Base-by-base conservation (phyloP, 2,113 vertebrate species). In the Muntiacus reevesi region DNA sequence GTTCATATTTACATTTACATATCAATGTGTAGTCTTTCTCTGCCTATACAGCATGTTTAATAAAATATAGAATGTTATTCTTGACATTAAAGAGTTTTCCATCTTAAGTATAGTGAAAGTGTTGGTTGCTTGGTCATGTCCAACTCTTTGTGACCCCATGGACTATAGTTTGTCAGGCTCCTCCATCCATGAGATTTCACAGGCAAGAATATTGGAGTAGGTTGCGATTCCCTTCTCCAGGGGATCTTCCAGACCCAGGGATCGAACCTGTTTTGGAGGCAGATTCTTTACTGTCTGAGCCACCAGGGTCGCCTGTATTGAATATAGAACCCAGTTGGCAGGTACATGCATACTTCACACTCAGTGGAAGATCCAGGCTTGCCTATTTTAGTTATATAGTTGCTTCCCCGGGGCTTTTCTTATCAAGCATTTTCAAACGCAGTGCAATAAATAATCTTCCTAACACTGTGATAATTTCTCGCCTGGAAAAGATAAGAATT, bases 361-460 rank as follows among this genome's bases (percentile, higher is more conserved):
- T 91, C 23, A 36, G 27, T 57, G 12, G 83, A 86, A 84, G 36
- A 89, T 28, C 28, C 14, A 78, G 40, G 9, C 11, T 95, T 54
- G 4, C 30, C 17, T 94, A 78, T 87, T 89, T 81, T 43, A 54
- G 15, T 52, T 14, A 57, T 40, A 50, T 21, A 94, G 76, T 57
- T 96, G 27, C 60, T 90, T 85, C 57, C 2, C 33, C 55, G 15
- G 1, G 25, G 17, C 17, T 78, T 67, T 52, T 92, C 54, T 76
- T 60, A 89, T 71, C 50, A 27, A 13, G 14, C 36, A 84, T 64
- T 87, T 96, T 97, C 54, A 87, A 83, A 94, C 87, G 12, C 43
- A 91, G 40, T 78, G 89, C 71, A 85, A 67, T 84, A 96, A 95
- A 84, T 87, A 84, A 96, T 88, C 55, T 83, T 86, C 17, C 59